Evolutionary conservation across 1,140 invertebrate species (phyloP).

Genomic region (Drosophila lacteicornis): DNA sequence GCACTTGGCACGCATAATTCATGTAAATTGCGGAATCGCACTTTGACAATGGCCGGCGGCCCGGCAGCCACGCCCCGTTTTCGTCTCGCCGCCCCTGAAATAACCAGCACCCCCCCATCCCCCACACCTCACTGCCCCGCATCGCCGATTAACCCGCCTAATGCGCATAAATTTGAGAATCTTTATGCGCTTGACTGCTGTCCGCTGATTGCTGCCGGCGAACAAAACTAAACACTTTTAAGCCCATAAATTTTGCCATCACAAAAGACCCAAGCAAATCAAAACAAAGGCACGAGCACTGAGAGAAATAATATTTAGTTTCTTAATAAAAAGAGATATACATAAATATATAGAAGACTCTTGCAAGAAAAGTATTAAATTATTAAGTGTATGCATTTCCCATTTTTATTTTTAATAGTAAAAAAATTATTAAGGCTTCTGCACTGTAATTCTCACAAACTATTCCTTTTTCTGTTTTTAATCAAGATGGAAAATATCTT

Average conservation of each 20-base stretch:
- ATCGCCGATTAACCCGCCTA: conserved; percentile 24
- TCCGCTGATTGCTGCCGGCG: conserved; percentile 42
- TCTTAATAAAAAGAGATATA: too few species aligned
- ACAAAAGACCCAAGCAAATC: conserved; percentile 48
- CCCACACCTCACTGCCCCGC: background rate
- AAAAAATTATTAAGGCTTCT: too few species aligned
- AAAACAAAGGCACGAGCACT: conserved; percentile 23
- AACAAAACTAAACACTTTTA: conserved; percentile 63
- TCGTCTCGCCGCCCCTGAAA: conserved; percentile 5
- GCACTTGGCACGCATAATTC: conserved; percentile 39
- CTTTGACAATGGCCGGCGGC: conserved; percentile 35
- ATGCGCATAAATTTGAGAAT: conserved; percentile 52
- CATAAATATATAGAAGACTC: too few species aligned
- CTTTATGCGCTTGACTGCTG: conserved; percentile 48
- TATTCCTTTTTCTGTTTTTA: too few species aligned
- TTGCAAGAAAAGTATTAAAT: too few species aligned
- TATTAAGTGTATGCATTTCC: too few species aligned
- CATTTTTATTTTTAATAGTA: too few species aligned
- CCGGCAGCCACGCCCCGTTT: conserved; percentile 9
- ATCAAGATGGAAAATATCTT: too few species aligned
- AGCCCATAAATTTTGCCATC: conserved; percentile 53
- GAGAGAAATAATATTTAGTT: background rate
- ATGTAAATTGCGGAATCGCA: conserved; percentile 45
- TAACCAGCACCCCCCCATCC: background rate
- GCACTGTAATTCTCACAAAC: too few species aligned